Conservation (phyloP, 2,797 vertebrate genomes). For the Lemur catta region DNA sequence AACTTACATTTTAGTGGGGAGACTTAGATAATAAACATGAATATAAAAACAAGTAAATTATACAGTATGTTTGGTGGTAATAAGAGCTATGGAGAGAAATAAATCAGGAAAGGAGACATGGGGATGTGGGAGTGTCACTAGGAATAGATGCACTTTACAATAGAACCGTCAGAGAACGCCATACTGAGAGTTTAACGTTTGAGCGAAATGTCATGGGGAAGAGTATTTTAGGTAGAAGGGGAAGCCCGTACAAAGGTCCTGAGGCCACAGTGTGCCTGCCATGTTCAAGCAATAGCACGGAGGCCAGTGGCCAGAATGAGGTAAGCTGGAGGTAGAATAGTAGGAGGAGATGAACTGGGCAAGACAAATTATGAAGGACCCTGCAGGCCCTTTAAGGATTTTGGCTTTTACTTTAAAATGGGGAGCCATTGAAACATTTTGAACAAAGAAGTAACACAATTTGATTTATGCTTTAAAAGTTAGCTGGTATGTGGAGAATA, state of each 20-base stretch:
- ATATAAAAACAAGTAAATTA: background rate
- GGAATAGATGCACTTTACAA: background rate
- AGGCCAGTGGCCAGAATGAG: background rate
- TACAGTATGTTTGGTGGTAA: background rate
- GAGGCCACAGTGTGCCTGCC: background rate
- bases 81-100: background rate
- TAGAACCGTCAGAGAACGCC: background rate
- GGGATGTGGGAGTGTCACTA: background rate
- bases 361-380: background rate
- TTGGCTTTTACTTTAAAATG: background rate
- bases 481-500: background rate
- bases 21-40: background rate
- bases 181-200: background rate
- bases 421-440: background rate
- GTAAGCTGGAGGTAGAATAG: background rate
- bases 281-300: background rate
- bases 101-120: background rate
- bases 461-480: background rate
- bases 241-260: background rate
- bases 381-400: background rate
- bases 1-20: background rate
- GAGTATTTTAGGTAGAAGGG: background rate
- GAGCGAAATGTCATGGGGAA: background rate
- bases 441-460: background rate
- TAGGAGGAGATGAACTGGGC: background rate